A percentile compares a stretch with the other conserved stretches of the same genome.
Conservation (phyloP, 53 echinoderm and acorn worm genomes). For the Hippasteria phrygiana region DNA sequence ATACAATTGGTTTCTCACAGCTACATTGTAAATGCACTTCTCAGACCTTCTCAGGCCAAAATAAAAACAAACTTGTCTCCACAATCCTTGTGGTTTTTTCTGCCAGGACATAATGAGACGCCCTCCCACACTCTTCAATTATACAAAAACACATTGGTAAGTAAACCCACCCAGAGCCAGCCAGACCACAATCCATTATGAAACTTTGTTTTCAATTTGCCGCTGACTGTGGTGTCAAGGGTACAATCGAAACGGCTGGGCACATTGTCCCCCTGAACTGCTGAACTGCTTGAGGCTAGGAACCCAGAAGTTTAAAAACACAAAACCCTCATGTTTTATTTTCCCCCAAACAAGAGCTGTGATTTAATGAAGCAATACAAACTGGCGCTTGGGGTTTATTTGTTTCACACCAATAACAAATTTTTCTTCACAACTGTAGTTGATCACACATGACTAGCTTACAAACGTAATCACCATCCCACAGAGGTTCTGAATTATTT, state of each 20-base stretch:
- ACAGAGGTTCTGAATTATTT: neutral
- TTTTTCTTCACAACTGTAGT: neutral
- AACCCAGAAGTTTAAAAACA: neutral
- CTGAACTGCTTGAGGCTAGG: neutral
- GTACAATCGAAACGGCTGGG: neutral
- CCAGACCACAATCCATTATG: neutral
- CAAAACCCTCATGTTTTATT: neutral
- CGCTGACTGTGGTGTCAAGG: neutral
- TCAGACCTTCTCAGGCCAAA: neutral
- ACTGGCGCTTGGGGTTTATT: neutral
- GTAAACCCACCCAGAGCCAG: neutral
- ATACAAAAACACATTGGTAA: conserved; percentile 19
- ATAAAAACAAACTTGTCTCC: neutral
- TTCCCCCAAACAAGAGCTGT: neutral
- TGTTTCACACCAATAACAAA: neutral
- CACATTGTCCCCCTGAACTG: neutral
- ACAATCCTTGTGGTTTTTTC: neutral
- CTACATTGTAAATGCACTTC: too few species aligned
- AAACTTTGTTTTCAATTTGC: neutral
- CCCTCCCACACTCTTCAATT: conserved; percentile 42
- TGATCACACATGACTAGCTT: neutral
- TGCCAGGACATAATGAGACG: conserved; percentile 12
- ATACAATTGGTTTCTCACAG: too few species aligned
- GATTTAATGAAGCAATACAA: neutral
- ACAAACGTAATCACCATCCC: neutral